Conservation (phyloP, 2,113 vertebrate genomes). For the Tyto alba region DNA sequence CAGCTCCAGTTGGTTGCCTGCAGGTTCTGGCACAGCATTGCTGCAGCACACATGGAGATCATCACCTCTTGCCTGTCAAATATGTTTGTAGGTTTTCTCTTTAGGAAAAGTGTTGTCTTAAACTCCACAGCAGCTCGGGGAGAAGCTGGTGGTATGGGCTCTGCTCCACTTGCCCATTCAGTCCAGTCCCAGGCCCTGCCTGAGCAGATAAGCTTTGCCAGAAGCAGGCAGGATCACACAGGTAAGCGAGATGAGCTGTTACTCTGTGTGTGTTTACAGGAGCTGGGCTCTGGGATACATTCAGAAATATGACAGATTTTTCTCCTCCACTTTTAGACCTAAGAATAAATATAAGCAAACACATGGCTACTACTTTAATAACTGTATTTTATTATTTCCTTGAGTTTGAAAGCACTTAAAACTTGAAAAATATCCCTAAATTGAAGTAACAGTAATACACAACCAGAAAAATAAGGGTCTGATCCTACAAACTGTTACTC, state of each 20-base stretch:
- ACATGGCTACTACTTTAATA: neutral
- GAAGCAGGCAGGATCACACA: neutral
- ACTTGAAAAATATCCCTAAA: neutral
- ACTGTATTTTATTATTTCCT: constrained; percentile 43
- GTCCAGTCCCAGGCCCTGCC: neutral
- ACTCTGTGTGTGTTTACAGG: accelerated
- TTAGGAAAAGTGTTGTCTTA: neutral
- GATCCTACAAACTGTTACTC: neutral
- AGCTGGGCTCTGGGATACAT: neutral
- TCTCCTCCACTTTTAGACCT: neutral
- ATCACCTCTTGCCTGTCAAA: neutral
- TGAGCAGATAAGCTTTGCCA: neutral
- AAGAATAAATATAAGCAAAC: neutral
- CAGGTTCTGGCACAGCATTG: neutral
- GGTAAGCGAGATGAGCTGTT: neutral
- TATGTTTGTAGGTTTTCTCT: neutral
- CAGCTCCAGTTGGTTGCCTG: neutral
- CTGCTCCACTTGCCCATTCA: neutral
- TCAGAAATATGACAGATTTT: neutral
- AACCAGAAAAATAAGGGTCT: neutral
- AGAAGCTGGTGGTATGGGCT: neutral
- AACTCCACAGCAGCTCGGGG: neutral
- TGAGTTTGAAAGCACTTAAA: neutral
- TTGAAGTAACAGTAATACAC: neutral
- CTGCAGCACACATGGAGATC: neutral